phyloP scores from a whole-genome alignment of 2,113 vertebrate genomes.

The Benitochromis conjunctus region DNA sequence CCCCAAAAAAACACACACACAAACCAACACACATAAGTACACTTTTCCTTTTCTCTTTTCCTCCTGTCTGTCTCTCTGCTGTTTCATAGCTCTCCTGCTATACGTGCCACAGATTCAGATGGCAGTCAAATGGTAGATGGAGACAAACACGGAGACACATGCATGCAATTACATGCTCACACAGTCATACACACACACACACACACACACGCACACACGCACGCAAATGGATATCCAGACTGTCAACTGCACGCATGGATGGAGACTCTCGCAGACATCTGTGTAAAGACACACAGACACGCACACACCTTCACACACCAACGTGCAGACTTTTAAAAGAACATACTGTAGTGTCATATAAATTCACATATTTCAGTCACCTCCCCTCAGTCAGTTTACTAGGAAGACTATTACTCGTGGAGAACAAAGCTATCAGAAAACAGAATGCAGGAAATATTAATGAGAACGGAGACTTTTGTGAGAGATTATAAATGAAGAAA shows the following conservation, averaged over 20 bases:
- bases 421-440: conserved; percentile 43
- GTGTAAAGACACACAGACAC: conserved; percentile 1
- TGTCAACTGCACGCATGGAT: not conserved
- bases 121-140: conserved; percentile 58
- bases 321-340: not conserved
- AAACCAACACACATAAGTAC: not conserved
- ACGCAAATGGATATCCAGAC: conserved; percentile 1
- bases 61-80: conserved; percentile 51
- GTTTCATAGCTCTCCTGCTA: conserved; percentile 43
- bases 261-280: not conserved
- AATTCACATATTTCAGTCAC: conserved; percentile 21
- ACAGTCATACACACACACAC: not conserved
- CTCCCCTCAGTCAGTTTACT: conserved; percentile 17
- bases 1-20: not conserved
- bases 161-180: conserved; percentile 60
- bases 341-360: not conserved
- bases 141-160: conserved; percentile 61
- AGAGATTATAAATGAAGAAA: conserved; percentile 45
- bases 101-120: conserved; percentile 70
- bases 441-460: conserved; percentile 58
- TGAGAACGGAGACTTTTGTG: conserved; percentile 43
- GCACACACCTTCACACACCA: conserved; percentile 1
- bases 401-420: conserved; percentile 14
- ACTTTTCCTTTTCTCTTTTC: not conserved
- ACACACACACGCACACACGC: not conserved